Conservation (phyloP, 2,113 vertebrate genomes). For the Empidonax traillii region DNA sequence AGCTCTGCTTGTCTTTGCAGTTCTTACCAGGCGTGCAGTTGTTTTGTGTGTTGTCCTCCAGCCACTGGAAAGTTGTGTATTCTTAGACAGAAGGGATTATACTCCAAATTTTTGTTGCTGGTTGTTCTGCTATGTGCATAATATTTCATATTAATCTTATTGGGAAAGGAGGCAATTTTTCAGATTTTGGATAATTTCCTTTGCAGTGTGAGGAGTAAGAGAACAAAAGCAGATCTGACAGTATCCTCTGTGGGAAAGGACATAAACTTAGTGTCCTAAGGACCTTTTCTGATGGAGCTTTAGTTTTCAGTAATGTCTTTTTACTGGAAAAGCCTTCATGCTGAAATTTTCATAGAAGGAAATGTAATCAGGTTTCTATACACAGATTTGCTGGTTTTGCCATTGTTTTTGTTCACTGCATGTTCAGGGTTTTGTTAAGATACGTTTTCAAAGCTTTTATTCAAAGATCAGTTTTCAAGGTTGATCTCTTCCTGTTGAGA, state of each 20-base stretch:
- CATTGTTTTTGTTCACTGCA: neutral
- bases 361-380: neutral
- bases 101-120: neutral
- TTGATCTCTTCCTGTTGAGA: neutral
- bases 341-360: neutral
- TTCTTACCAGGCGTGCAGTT: neutral
- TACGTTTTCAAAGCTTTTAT: neutral
- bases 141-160: neutral
- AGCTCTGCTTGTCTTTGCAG: neutral
- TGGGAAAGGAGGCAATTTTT: neutral
- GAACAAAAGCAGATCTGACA: neutral
- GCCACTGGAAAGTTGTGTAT: accelerated
- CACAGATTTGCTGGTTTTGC: neutral
- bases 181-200: neutral
- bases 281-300: neutral
- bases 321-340: neutral
- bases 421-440: neutral
- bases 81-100: neutral
- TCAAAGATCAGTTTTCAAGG: neutral
- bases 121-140: neutral
- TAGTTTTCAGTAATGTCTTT: neutral
- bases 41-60: neutral
- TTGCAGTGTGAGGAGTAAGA: neutral
- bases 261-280: neutral
- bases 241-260: neutral